Conservation (phyloP, 37 sponge, comb jelly and placozoan species). For the Halisarca cf. caerulea region DNA sequence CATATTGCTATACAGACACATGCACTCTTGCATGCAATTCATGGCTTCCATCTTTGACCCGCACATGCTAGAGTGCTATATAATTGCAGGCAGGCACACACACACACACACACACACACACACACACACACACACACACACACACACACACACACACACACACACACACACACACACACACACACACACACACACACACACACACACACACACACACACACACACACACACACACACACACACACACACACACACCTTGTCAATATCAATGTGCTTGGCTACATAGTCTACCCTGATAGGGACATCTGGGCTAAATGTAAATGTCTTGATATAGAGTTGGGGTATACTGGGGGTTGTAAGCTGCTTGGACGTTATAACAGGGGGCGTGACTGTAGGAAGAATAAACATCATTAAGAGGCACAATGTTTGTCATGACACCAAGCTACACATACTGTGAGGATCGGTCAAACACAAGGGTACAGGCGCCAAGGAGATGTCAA, state of each 20-base stretch:
- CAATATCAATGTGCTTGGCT: constrained; percentile 74
- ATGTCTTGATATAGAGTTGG: constrained; percentile 43
- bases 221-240: not conserved
- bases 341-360: not conserved
- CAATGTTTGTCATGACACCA: not conserved
- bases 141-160: no score
- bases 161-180: no score
- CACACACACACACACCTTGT: constrained; percentile 46
- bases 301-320: constrained; percentile 89
- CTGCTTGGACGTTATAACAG: not conserved
- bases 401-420: not conserved
- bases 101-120: no score
- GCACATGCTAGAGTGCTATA: no score
- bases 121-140: no score
- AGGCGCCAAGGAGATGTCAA: constrained; percentile 35
- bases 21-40: no score
- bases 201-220: not conserved
- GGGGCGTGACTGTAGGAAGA: not conserved
- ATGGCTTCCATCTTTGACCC: no score
- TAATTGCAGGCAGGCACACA: no score
- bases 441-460: not conserved
- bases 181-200: not conserved
- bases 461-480: not conserved
- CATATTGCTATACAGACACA: not conserved
- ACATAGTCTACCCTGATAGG: constrained; percentile 93